Percentiles rank a stretch among this genome's conserved stretches.
Conservation (phyloP, 35 echinoderm and acorn worm species). For the Ptychodera flava region DNA sequence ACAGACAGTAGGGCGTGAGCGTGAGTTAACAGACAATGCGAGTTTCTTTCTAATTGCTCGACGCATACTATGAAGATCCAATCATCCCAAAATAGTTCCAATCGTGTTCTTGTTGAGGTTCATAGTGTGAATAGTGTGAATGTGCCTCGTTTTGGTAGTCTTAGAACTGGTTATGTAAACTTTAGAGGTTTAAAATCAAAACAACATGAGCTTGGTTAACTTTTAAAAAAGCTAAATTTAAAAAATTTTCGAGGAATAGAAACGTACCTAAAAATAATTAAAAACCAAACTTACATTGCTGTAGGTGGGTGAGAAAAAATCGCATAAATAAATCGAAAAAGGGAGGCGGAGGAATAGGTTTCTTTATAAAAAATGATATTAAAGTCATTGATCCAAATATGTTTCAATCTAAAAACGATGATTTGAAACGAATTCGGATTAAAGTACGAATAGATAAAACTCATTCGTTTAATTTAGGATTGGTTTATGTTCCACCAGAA, state of each 20-base stretch:
- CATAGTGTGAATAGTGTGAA: no score
- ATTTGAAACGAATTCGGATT: no score
- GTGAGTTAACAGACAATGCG: no score
- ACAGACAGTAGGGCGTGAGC: no score
- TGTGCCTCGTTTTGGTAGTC: not conserved
- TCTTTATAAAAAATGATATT: conserved; percentile 7
- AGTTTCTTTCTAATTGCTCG: no score
- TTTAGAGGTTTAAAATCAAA: no score
- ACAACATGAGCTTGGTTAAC: not conserved
- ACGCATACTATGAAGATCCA: no score
- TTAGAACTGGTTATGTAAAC: conserved; percentile 18
- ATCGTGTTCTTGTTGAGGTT: no score
- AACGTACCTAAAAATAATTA: conserved; percentile 13
- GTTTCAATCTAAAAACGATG: conserved; percentile 11
- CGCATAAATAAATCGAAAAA: not conserved
- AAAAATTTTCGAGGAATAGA: conserved; percentile 1
- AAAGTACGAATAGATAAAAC: no score
- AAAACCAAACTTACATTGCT: not conserved
- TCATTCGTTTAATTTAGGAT: not conserved
- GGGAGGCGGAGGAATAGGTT: conserved; percentile 14
- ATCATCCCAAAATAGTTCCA: no score
- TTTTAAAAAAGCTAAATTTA: conserved; percentile 13
- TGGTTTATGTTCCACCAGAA: conserved; percentile 17
- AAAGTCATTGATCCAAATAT: conserved; percentile 12
- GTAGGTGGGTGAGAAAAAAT: conserved; percentile 24